phyloP scores from a whole-genome alignment of 2,113 vertebrate genomes.

The Tupaia tana region DNA sequence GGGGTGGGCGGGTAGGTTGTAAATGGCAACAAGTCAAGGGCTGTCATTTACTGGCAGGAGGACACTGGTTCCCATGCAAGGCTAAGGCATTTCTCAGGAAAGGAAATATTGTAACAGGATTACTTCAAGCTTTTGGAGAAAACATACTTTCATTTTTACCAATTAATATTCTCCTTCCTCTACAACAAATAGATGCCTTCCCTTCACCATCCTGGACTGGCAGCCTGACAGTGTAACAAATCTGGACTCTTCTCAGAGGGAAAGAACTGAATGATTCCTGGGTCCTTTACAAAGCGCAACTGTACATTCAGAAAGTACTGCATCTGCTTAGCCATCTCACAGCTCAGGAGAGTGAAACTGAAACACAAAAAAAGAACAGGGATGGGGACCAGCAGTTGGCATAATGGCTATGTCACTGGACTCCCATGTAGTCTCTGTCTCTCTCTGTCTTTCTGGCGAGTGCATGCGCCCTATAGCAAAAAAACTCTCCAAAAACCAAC shows the following conservation, averaged over 20 bases:
- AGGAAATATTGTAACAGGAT: background rate
- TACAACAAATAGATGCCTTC: background rate
- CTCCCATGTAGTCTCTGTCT: too few species aligned
- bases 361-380: background rate
- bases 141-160: slow-evolving; percentile 65
- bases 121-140: slow-evolving; percentile 28
- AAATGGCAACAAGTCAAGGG: background rate
- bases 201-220: background rate
- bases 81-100: slow-evolving; percentile 51
- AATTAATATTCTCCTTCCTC: background rate
- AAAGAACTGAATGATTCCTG: slow-evolving; percentile 21
- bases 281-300: background rate
- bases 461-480: too few species aligned
- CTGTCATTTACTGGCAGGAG: background rate
- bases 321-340: background rate
- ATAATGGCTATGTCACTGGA: too few species aligned
- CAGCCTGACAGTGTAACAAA: background rate
- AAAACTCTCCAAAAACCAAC: too few species aligned
- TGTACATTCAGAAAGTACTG: background rate
- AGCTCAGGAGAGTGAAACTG: background rate
- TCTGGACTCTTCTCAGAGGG: background rate
- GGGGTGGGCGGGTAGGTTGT: background rate
- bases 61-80: background rate
- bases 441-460: too few species aligned
- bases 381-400: too few species aligned